phyloP scores from a whole-genome alignment of 1,140 invertebrate species.

The Sitodiplosis mosellana region DNA sequence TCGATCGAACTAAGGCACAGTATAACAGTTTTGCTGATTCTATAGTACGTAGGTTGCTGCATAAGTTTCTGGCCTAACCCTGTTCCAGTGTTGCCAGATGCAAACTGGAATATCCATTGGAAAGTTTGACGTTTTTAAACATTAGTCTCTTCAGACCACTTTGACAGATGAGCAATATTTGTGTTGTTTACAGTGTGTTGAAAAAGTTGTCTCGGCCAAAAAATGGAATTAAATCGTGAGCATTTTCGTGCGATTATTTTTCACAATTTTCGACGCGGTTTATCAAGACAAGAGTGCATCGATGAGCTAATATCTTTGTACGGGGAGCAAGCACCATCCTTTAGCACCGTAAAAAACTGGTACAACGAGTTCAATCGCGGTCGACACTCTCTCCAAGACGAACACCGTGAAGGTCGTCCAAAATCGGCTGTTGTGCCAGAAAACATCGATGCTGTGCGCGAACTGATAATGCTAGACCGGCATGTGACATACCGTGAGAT shows the following conservation, averaged over 20 bases:
- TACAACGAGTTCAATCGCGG: conserved; percentile 16
- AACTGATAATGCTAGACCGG: conserved; percentile 13
- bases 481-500: conserved; percentile 7
- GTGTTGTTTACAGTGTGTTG: background rate
- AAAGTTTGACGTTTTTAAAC: background rate
- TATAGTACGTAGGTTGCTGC: too few relatives aligned
- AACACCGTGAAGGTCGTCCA: conserved; percentile 10
- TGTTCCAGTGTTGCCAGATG: background rate
- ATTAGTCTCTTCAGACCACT: background rate
- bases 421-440: conserved; percentile 1
- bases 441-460: conserved; percentile 12
- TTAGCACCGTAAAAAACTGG: conserved; percentile 13
- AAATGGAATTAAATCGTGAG: conserved; percentile 1
- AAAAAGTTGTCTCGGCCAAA: background rate
- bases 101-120: background rate
- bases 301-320: background rate
- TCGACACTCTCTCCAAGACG: conserved; percentile 15
- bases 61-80: too few relatives aligned
- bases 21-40: too few relatives aligned
- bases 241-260: conserved; percentile 1
- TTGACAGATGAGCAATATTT: background rate
- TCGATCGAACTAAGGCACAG: too few relatives aligned
- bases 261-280: background rate
- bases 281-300: background rate
- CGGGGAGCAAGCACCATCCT: conserved; percentile 9